Percentiles rank a stretch among this genome's conserved stretches.
Conservation (phyloP, 2,888 invertebrate species). For the Brenthis ino region DNA sequence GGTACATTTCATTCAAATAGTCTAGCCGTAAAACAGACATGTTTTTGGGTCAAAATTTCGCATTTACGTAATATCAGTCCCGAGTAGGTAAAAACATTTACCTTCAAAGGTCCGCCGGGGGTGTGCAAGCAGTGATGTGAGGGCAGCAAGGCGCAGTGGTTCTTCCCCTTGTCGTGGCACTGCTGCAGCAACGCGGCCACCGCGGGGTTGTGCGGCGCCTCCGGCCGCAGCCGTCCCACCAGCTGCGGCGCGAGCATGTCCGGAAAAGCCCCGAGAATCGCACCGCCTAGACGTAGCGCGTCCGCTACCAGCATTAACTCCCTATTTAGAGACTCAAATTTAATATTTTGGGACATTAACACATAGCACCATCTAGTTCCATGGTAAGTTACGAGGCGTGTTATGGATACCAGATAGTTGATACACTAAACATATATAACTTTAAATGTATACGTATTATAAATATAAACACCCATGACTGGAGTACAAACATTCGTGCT, state of each 20-base stretch:
- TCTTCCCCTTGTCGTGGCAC: constrained; percentile 94
- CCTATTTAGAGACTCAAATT: constrained; percentile 61
- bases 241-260: constrained; percentile 98
- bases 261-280: constrained; percentile 94
- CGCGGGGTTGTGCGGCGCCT: constrained; percentile 85
- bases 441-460: no score
- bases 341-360: neutral
- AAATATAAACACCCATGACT: no score
- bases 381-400: no score
- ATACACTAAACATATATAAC: no score
- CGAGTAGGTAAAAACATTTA: constrained; percentile 49
- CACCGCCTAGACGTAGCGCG: constrained; percentile 95
- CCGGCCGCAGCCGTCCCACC: constrained; percentile 95
- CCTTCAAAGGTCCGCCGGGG: constrained; percentile 98
- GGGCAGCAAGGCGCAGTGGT: constrained; percentile 94
- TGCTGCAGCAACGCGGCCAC: constrained; percentile 94
- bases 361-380: no score
- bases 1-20: no score
- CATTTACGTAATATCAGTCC: no score
- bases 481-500: no score
- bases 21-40: no score
- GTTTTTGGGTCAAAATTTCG: no score
- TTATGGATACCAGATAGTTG: no score
- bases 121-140: constrained; percentile 98
- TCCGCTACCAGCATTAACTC: constrained; percentile 96